These are phyloP conservation scores for Origma solitaria DNA, from an alignment of 2,113 vertebrate species.

Conservation along the genomic window DNA sequence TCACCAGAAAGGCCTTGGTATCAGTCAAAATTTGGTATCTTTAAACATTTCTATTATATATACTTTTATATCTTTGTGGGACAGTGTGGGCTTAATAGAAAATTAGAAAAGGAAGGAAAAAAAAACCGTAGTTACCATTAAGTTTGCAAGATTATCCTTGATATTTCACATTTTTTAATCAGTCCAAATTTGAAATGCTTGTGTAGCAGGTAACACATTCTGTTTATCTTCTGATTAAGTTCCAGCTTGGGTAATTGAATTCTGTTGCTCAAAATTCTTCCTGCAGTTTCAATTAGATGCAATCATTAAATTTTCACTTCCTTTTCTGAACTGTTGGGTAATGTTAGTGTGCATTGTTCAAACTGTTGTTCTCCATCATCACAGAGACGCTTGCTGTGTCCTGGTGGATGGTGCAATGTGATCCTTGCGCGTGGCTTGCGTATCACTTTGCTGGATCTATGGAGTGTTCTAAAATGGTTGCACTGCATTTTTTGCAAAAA, in stretches of 20 bases:
- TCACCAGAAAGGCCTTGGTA: not conserved
- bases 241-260: not conserved
- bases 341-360: not conserved
- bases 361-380: not conserved
- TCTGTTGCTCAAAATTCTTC: slow-evolving; percentile 9
- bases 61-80: not conserved
- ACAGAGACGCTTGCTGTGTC: not conserved
- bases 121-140: not conserved
- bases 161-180: not conserved
- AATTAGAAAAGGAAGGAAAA: not conserved
- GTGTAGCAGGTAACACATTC: not conserved
- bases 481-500: not conserved
- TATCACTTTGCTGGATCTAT: not conserved
- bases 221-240: not conserved
- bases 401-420: not conserved
- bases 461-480: not conserved
- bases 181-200: not conserved
- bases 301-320: slow-evolving; percentile 53
- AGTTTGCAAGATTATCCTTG: not conserved
- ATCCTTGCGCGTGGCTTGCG: not conserved
- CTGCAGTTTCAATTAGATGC: slow-evolving; percentile 26
- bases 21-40: not conserved
- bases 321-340: slow-evolving; percentile 28
- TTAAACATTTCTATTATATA: not conserved
- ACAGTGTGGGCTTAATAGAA: not conserved